Conservation (phyloP, 2,797 vertebrate genomes). For the Gymnocypris eckloni region DNA sequence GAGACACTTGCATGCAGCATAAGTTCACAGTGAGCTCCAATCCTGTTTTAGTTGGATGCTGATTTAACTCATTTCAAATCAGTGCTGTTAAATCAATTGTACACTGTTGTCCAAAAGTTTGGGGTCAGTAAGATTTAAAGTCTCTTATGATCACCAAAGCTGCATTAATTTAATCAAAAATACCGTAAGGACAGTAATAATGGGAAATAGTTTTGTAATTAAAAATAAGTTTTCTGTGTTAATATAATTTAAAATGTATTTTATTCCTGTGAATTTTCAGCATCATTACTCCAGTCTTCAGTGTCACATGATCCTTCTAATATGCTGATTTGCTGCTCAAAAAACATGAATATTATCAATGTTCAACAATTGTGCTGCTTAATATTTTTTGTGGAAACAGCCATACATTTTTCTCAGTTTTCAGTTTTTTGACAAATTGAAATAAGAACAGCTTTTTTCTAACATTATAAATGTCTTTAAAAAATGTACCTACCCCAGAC, state of each 20-base stretch:
- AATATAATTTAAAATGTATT: not conserved
- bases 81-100: not conserved
- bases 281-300: not conserved
- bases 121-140: not conserved
- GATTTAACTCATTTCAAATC: not conserved
- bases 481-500: not conserved
- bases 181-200: not conserved
- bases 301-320: not conserved
- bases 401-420: not conserved
- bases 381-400: not conserved
- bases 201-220: not conserved
- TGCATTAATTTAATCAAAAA: not conserved
- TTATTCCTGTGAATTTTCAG: not conserved
- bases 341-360: not conserved
- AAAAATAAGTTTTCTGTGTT: not conserved
- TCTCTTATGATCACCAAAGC: not conserved
- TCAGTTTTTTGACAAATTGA: not conserved
- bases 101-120: not conserved
- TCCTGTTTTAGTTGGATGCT: not conserved
- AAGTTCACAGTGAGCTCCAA: not conserved
- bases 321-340: not conserved
- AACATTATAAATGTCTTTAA: not conserved
- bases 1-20: conserved; percentile 14
- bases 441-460: not conserved
- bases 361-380: not conserved